Evolutionary conservation across 2,888 invertebrate species (phyloP).

Genomic region (Oxystoma pomonae): DNA sequence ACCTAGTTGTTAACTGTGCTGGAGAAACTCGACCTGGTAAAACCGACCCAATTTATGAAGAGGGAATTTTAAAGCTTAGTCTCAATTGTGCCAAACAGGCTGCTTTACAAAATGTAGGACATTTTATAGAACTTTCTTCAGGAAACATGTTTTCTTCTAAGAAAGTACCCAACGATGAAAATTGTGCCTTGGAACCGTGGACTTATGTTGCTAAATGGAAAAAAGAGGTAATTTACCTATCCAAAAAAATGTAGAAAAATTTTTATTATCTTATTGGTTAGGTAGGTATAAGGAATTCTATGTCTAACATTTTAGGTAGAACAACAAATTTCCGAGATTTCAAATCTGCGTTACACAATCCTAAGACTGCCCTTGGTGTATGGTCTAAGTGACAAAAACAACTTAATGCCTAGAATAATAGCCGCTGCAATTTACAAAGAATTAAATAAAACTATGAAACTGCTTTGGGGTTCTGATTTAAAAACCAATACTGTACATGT

Average conservation of each 20-base stretch:
- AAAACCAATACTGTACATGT: constrained; percentile 87
- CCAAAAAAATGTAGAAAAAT: not conserved
- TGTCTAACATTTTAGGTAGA: constrained; percentile 56
- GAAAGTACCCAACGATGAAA: constrained; percentile 75
- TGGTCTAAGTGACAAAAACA: constrained; percentile 77
- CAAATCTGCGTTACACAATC: constrained; percentile 70
- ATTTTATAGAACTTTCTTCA: constrained; percentile 81
- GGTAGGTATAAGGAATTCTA: not conserved
- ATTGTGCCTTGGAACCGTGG: constrained; percentile 77
- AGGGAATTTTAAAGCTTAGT: constrained; percentile 82
- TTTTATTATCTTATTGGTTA: not conserved
- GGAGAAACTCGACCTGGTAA: constrained; percentile 87
- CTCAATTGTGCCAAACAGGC: constrained; percentile 79
- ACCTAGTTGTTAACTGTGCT: constrained; percentile 84
- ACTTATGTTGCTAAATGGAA: constrained; percentile 81
- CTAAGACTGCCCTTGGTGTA: constrained; percentile 83
- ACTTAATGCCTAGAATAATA: constrained; percentile 78
- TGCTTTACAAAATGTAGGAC: constrained; percentile 60
- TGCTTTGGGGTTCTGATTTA: constrained; percentile 82
- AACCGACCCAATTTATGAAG: constrained; percentile 84
- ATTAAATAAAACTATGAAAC: constrained; percentile 84
- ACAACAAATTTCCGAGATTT: constrained; percentile 63
- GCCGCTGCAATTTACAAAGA: constrained; percentile 87
- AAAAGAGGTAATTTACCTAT: constrained; percentile 48
- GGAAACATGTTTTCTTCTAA: constrained; percentile 78